phyloP scores from a whole-genome alignment of 2,797 vertebrate species.

The Discoglossus pictus region DNA sequence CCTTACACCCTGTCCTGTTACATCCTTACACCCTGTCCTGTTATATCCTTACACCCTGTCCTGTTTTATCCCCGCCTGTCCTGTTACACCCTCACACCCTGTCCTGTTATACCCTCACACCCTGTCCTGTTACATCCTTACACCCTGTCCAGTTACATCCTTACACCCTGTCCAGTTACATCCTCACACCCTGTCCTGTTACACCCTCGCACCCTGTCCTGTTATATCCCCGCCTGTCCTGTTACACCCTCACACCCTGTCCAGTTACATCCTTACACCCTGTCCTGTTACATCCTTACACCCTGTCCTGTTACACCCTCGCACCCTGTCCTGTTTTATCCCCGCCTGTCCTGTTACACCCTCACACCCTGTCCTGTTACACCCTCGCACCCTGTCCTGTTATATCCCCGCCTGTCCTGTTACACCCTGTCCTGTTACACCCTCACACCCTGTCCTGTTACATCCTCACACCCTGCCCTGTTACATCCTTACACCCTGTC shows the following conservation, averaged over 20 bases:
- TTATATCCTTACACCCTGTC: too few species aligned
- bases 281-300: not conserved
- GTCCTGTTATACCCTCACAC: too few species aligned
- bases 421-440: rapidly evolving
- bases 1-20: not conserved
- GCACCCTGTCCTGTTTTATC: not conserved
- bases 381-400: not conserved
- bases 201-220: not conserved
- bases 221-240: not conserved
- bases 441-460: not conserved
- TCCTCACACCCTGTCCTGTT: rapidly evolving
- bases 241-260: not conserved
- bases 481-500: not conserved
- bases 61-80: not conserved
- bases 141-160: not conserved
- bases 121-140: too few species aligned
- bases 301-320: not conserved
- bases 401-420: too few species aligned
- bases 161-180: not conserved
- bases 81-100: too few species aligned
- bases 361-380: not conserved
- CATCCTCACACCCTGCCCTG: not conserved
- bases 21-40: not conserved
- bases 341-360: not conserved
- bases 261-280: too few species aligned